These are phyloP conservation scores for Scaptomyza graminum DNA, from an alignment of 1,140 invertebrate species.

Conservation along the genomic window DNA sequence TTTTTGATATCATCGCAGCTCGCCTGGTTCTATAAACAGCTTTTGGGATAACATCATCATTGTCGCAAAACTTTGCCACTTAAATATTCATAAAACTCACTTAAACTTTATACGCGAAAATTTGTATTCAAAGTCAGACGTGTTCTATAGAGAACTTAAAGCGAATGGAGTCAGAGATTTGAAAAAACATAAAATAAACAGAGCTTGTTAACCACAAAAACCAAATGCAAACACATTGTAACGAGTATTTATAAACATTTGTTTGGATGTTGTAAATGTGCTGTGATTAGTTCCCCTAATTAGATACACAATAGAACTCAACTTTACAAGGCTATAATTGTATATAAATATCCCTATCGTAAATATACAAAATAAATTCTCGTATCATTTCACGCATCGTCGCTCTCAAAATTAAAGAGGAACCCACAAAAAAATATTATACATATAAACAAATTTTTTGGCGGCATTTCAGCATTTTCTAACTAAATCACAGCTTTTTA, in stretches of 20 bases:
- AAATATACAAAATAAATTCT: conserved; percentile 43
- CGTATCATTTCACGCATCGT: conserved; percentile 55
- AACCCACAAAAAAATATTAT: neutral
- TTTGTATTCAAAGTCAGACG: conserved; percentile 61
- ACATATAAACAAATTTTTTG: conserved; percentile 15
- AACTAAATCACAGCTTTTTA: conserved; percentile 21
- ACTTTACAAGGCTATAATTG: conserved; percentile 3
- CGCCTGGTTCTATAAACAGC: conserved; percentile 31
- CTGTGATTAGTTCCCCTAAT: conserved; percentile 28
- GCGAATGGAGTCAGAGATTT: conserved; percentile 7
- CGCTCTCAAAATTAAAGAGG: conserved; percentile 10
- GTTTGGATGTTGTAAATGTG: neutral
- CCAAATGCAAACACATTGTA: neutral
- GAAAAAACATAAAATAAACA: neutral
- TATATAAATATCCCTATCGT: conserved; percentile 14
- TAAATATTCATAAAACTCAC: conserved; percentile 72
- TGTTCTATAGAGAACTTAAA: neutral
- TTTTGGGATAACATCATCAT: neutral
- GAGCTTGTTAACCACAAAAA: neutral
- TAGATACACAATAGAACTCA: conserved; percentile 57
- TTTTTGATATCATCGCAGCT: conserved; percentile 40
- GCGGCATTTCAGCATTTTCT: conserved; percentile 25
- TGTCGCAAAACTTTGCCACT: conserved; percentile 58
- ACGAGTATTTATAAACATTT: neutral
- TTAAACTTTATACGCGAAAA: conserved; percentile 59